These are phyloP conservation scores for Cataglyphis rosenhaueri DNA, from an alignment of 2,888 invertebrate species.

Conservation along the genomic window DNA sequence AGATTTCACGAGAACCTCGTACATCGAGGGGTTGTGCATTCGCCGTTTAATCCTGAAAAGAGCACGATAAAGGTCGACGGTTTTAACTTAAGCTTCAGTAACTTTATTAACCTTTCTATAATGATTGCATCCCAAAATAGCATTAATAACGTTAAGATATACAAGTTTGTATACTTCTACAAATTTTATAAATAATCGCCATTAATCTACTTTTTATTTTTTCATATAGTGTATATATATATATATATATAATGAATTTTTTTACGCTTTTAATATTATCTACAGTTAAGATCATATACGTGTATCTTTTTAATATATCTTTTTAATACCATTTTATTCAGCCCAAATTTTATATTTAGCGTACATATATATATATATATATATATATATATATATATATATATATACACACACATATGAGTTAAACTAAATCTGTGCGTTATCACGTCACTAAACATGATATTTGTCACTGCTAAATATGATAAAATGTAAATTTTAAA, in stretches of 20 bases:
- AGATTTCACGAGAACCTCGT: constrained; percentile 27
- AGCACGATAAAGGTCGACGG: neutral
- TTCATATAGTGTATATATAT: neutral
- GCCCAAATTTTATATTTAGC: neutral
- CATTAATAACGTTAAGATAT: neutral
- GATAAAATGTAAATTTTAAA: constrained; percentile 19
- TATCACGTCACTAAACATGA: neutral
- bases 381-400: neutral
- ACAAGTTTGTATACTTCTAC: neutral
- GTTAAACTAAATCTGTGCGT: neutral
- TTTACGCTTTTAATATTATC: neutral
- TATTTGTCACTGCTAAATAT: neutral
- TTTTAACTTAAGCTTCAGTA: constrained; percentile 11
- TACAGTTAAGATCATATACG: neutral
- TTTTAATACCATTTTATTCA: neutral
- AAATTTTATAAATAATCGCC: neutral
- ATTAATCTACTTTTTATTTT: neutral
- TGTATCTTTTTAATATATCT: neutral
- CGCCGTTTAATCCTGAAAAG: neutral
- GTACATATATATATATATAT: neutral
- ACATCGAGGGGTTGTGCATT: neutral
- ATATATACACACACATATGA: neutral
- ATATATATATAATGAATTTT: neutral
- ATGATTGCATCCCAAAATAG: neutral
- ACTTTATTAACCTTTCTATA: neutral